Conservation (phyloP, 1,140 invertebrate genomes). For the Spodoptera frugiperda region DNA sequence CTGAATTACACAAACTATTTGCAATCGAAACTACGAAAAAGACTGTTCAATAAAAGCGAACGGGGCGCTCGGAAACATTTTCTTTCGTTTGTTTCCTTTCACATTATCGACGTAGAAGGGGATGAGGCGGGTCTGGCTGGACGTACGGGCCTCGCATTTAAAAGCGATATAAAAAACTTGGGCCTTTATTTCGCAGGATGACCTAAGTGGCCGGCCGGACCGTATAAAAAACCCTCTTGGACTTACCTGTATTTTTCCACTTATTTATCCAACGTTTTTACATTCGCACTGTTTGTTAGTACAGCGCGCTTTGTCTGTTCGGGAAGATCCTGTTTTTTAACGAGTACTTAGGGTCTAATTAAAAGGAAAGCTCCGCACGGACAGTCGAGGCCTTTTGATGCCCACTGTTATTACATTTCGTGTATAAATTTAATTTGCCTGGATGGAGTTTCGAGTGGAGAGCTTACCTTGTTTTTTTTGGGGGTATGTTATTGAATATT, state of each 20-base stretch:
- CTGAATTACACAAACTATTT: conserved; percentile 84
- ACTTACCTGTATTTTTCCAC: conserved; percentile 86
- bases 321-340: conserved; percentile 85
- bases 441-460: conserved; percentile 80
- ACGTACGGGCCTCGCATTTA: conserved; percentile 83
- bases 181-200: conserved; percentile 84
- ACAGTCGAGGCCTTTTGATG: conserved; percentile 85
- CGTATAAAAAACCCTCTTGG: conserved; percentile 84
- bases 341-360: conserved; percentile 86
- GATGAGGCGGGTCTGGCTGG: conserved; percentile 75
- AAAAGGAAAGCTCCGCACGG: conserved; percentile 84
- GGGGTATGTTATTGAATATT: conserved; percentile 60
- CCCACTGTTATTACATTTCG: conserved; percentile 81
- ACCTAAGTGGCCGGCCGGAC: conserved; percentile 84
- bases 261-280: conserved; percentile 85
- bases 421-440: conserved; percentile 84
- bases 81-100: conserved; percentile 85
- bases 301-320: conserved; percentile 80
- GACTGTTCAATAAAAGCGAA: conserved; percentile 81
- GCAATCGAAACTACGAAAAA: conserved; percentile 83
- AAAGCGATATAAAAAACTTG: conserved; percentile 86
- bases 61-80: conserved; percentile 82
- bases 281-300: conserved; percentile 82
- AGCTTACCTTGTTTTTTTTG: conserved; percentile 68
- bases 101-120: conserved; percentile 80